Evolutionary conservation across 1,140 invertebrate genomes (phyloP), one percentile per base, ranked within the genome.

Genomic region (Drosophila ohnishii): DNA sequence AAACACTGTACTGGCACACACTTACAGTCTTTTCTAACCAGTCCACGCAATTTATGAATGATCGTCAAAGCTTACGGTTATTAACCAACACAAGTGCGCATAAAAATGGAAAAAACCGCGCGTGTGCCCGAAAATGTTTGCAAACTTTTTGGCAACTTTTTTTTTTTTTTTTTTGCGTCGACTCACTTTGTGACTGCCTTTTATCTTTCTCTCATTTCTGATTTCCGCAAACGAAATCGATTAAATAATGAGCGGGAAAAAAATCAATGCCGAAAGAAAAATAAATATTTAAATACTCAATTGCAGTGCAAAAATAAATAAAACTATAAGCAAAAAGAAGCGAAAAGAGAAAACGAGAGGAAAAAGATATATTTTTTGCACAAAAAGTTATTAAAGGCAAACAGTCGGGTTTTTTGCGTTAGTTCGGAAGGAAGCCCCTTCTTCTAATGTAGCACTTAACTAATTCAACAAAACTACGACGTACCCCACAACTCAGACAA

Each of bases 11-110:
- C 37, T 25, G 13, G 37, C 48, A 51, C 45, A 47, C 45, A 40
- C 40, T 62, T n/a, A 62, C 39, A 47, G 39, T 42, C 40, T 37
- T 47, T 63, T 66, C 64, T 58, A 57, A 80, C 62, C 70, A 87
- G 75, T 86, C 74, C 83, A 88, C 63, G 67, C 80, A 87, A 77
- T 87, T 87, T 87, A 87, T 87, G 84, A 87, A 87, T 88, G 83
- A 87, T 87, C 84, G 72, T 40, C 72, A 63, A 70, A 76, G 83
- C 80, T 76, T 79, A 83, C 59, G 83, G 79, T 81, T 77, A 77
- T 88, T 80, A 87, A 87, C 83, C 66, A 79, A 87, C 40, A 86
- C 79, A 85, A 78, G 79, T 44, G 74, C 75, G 45, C 13, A 34
- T 19, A 19, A 13, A 62, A 35, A 53, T 5, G 25, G 25, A 0